Base-by-base conservation (phyloP, 2,797 vertebrate genomes). In the Lycodopsis pacificus region DNA sequence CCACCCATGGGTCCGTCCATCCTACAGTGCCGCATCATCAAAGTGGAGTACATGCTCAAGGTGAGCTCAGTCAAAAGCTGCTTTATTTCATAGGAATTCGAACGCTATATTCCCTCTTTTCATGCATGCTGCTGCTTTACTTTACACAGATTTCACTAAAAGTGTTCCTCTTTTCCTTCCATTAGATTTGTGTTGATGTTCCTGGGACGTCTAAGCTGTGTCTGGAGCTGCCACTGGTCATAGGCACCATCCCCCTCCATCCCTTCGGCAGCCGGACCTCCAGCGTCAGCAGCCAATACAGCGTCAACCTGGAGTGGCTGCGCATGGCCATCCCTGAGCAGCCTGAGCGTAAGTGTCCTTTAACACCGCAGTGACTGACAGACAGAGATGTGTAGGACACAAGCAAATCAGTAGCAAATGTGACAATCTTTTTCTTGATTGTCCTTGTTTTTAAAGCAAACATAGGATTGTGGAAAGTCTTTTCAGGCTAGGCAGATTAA, bases 1-100 rank as follows among this genome's bases (percentile, higher is more conserved):
- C 98, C 98, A 0, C 97, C 98, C 0, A 96, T 99, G 58, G 97
- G 97, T 0, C 98, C 98, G 0, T 99, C 98, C 72, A 97, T 99
- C 90, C 93, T 97, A 19, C 97, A 97, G 90, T 99, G 98, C 82
- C 97, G 97, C 17, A 96, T 99, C 88, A 96, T 99, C 80, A 97
- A 96, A 56, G 98, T 99, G 85, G 97, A 98, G 82, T 99, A 99
- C 44, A 90, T 93, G 58, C 96, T 99, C 44, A 97, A 96, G 97
- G 98, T 99, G 89, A 93, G 94, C 65, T 46, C 0, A 38, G 48
- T n/a, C 54, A 25, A 44, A 44, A 30, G 48, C 13, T 2, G 34
- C 34, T 66, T 70, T n/a, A 1, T 14, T 20, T 22, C 25, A 57
- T 10, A 8, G 13, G 4, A 20, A 20, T 17, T 49, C 0, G 3